A percentile compares a stretch with the other conserved stretches of the same genome.
Evolutionary conservation across 2,888 invertebrate species (phyloP).

Genomic region (Caenorhabditis sp.): DNA sequence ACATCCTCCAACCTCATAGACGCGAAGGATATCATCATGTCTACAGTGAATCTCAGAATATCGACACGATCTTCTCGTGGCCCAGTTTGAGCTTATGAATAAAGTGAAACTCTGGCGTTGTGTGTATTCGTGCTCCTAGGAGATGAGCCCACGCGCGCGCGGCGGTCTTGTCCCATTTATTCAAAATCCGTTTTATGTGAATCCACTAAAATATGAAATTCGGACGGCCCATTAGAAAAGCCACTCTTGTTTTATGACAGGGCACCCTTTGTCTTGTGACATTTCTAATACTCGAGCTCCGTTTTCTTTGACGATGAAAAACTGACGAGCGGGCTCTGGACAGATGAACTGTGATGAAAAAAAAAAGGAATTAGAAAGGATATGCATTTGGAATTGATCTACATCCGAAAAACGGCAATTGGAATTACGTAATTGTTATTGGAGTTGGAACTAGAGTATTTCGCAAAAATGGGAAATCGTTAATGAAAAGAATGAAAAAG

Average conservation of each 20-base stretch:
- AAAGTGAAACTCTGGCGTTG: neutral
- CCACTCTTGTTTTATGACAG: conserved; percentile 47
- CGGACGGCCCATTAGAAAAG: conserved; percentile 55
- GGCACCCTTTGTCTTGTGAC: conserved; percentile 18
- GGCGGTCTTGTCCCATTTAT: conserved; percentile 24
- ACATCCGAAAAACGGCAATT: neutral
- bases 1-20: conserved; percentile 43
- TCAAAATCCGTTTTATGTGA: conserved; percentile 62
- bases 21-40: conserved; percentile 3
- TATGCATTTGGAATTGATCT: neutral
- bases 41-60: neutral
- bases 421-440: neutral
- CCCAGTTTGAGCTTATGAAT: conserved; percentile 8
- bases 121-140: conserved; percentile 29
- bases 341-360: conserved; percentile 4
- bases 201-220: conserved; percentile 59
- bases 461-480: too few relatives aligned
- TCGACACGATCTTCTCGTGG: neutral
- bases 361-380: neutral
- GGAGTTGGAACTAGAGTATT: too few relatives aligned
- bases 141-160: conserved; percentile 39
- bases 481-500: too few relatives aligned
- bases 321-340: neutral
- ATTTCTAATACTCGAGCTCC: neutral
- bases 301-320: neutral